Percentiles rank a stretch among this genome's conserved stretches.
Evolutionary conservation across 2,113 vertebrate species (phyloP).

Genomic region (Microcebus tavaratra): DNA sequence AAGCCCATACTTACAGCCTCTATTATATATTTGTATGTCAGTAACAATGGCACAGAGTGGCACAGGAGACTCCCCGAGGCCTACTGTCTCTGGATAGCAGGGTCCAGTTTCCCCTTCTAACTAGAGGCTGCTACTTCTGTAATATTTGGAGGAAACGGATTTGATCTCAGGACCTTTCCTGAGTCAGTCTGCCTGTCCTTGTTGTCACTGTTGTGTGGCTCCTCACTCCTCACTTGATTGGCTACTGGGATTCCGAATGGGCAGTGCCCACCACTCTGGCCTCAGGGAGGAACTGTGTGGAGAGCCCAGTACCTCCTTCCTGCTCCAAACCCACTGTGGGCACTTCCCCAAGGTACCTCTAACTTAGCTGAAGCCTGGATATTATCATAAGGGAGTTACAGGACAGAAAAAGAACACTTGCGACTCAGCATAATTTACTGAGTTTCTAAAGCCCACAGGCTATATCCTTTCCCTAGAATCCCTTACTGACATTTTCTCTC

Average conservation of each 20-base stretch:
- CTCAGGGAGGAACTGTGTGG: neutral
- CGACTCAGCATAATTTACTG: neutral
- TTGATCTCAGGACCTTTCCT: neutral
- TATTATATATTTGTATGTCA: neutral
- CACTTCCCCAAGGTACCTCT: neutral
- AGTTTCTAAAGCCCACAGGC: neutral
- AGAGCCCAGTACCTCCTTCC: neutral
- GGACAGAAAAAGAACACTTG: neutral
- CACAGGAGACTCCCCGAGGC: fast-evolving
- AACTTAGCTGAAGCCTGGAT: neutral
- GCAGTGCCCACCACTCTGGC: neutral
- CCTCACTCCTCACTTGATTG: neutral
- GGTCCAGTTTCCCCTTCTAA: neutral
- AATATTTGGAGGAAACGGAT: neutral
- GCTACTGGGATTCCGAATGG: neutral
- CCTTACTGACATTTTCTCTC: neutral
- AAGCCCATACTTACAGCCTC: neutral
- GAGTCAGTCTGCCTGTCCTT: neutral
- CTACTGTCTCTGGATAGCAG: too few relatives aligned
- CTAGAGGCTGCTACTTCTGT: neutral
- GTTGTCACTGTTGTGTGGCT: neutral
- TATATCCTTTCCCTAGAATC: neutral
- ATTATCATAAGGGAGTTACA: neutral
- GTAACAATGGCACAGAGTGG: neutral
- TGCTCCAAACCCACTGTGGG: neutral